These are phyloP conservation scores for Bubalus kerabau DNA, from an alignment of 2,113 vertebrate species.

Conservation along the genomic window DNA sequence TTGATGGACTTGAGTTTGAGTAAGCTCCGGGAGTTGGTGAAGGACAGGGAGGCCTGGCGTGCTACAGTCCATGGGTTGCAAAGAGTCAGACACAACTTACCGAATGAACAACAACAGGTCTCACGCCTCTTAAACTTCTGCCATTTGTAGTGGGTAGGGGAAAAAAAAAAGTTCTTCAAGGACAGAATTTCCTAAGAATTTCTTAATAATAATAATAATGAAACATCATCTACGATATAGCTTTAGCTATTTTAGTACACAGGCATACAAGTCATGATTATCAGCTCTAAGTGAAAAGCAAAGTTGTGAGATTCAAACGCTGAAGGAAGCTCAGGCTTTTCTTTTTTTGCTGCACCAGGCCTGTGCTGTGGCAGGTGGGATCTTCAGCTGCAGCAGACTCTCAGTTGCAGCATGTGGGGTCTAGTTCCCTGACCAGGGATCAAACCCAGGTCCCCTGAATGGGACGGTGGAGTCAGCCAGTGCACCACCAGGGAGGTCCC, in stretches of 20 bases:
- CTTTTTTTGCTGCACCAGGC: neutral
- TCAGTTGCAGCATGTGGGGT: neutral
- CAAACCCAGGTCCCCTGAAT: neutral
- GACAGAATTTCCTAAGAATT: neutral
- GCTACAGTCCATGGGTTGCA: neutral
- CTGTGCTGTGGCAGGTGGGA: neutral
- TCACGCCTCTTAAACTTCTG: neutral
- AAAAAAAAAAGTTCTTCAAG: neutral
- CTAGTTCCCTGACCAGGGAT: neutral
- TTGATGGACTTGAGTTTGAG: neutral
- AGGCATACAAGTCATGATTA: neutral
- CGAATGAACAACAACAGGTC: neutral
- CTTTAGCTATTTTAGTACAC: neutral
- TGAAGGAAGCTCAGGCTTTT: neutral
- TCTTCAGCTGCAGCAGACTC: neutral
- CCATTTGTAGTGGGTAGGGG: neutral
- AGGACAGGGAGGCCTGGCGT: neutral
- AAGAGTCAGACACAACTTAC: neutral
- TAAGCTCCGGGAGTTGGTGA: accelerated
- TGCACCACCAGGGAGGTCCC: accelerated
- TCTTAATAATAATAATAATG: neutral
- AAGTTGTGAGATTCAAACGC: neutral
- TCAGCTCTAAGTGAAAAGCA: neutral
- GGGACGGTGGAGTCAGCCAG: neutral
- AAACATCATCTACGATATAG: neutral